Evolutionary conservation across 2,888 invertebrate species (phyloP).

Genomic region (Tricholauxania praeusta): DNA sequence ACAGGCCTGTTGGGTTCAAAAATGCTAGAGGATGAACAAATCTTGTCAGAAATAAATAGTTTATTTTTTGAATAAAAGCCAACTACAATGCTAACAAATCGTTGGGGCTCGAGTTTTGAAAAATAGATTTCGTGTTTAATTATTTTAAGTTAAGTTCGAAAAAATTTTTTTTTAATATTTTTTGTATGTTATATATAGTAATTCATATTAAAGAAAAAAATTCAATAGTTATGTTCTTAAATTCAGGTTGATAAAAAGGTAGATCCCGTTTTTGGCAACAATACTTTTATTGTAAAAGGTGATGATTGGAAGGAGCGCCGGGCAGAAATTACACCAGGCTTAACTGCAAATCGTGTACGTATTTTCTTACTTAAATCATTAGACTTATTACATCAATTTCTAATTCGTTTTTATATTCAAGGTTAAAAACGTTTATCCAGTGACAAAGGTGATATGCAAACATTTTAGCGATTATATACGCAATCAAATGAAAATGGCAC

Average conservation of each 20-base stretch:
- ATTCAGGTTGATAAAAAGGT: slow-evolving; percentile 57
- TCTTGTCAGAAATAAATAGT: too few species aligned
- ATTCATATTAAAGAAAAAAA: not conserved
- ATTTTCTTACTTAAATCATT: not conserved
- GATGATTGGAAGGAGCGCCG: slow-evolving; percentile 70
- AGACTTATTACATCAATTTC: not conserved
- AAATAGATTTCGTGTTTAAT: too few species aligned
- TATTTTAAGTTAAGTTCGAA: too few species aligned
- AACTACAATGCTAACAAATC: too few species aligned
- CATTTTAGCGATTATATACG: slow-evolving; percentile 67
- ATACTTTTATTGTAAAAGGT: slow-evolving; percentile 69
- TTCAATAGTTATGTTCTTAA: not conserved
- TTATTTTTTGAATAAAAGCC: too few species aligned
- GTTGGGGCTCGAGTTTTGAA: too few species aligned
- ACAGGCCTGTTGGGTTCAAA: too few species aligned
- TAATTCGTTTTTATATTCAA: slow-evolving; percentile 36
- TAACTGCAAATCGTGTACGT: slow-evolving; percentile 69
- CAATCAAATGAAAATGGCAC: slow-evolving; percentile 53
- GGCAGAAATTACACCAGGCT: slow-evolving; percentile 69
- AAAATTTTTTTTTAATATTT: too few species aligned
- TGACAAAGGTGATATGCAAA: slow-evolving; percentile 67
- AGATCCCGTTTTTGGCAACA: slow-evolving; percentile 69
- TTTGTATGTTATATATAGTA: not conserved
- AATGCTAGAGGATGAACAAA: too few species aligned
- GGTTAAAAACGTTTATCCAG: slow-evolving; percentile 68